phyloP scores from a whole-genome alignment of 2,113 vertebrate species.

The Mormyrus iriodes region DNA sequence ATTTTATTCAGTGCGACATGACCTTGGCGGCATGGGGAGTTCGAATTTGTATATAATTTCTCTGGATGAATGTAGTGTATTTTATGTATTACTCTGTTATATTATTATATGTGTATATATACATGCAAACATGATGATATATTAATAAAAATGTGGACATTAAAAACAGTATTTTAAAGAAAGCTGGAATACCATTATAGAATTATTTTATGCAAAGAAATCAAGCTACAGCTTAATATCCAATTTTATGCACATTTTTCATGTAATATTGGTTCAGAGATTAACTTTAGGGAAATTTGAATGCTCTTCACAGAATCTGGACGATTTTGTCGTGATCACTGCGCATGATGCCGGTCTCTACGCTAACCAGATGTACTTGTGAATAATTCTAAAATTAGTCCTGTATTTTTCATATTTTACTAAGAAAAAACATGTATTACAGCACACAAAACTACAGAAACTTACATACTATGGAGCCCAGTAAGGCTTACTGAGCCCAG shows the following conservation, averaged over 20 bases:
- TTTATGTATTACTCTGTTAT: background rate
- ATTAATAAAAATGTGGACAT: background rate
- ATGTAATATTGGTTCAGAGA: background rate
- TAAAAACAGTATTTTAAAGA: background rate
- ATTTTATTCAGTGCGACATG: background rate
- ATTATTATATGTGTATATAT: background rate
- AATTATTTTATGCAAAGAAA: background rate
- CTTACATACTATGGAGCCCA: background rate
- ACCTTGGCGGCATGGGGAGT: background rate
- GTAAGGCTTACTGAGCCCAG: background rate
- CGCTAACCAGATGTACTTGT: background rate
- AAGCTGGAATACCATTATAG: background rate
- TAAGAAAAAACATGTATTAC: background rate
- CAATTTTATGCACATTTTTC: background rate
- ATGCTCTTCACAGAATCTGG: background rate
- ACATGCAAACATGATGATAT: background rate
- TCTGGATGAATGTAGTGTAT: background rate
- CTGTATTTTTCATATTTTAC: background rate
- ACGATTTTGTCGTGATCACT: background rate
- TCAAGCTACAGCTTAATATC: background rate
- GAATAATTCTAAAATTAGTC: background rate
- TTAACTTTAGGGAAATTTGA: background rate
- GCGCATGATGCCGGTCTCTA: background rate
- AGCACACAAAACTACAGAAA: background rate
- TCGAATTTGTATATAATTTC: background rate